Base-by-base conservation (phyloP, 1,140 invertebrate genomes). In the Drosophila jambulina region DNA sequence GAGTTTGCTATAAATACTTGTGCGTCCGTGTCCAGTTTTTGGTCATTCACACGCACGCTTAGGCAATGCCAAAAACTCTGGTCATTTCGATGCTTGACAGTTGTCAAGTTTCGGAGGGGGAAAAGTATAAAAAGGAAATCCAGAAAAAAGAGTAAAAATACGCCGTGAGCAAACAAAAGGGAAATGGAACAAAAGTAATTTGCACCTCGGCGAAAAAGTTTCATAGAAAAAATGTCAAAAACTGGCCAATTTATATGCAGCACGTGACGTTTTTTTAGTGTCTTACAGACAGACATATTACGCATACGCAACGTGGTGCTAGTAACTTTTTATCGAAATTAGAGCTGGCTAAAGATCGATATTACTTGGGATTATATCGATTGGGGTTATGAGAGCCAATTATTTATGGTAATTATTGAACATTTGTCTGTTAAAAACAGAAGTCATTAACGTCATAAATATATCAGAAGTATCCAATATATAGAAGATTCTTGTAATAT, bases 161-260 rank as follows among this genome's bases (percentile, higher is more conserved):
- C 38, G 67, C 36, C 27, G 46, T 53, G 23, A 12, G 63, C 53
- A 32, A 72, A 46, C 67, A 59, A 48, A 72, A n/a, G 53, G 34
- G 53, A 88, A 81, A 90, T 56, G 53, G 77, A 87, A 88, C 78
- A 85, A 88, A 88, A 83, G 85, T 83, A 90, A 88, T 88, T 88
- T 80, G 67, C 85, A 90, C 84, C 80, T 84, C 36, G 46, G 57
- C 64, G 58, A 51, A 40, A 56, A 69, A 68, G 62, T 60, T 72
- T 36, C 38, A 17, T 38, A 38, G 64, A 43, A 40, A 59, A 69
- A 68, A 48, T 60, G 70, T 36, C 38, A 12, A 91, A 87, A 91
- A 81, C 75, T 85, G 76, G 88, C 83, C 88, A 84, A 91, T 91
- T 91, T 91, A 91, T 91, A 91, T 91, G 88, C 88, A 56, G 67